These are phyloP conservation scores for Stichodactyla helianthus DNA, from an alignment of 64 coral and sea anemone species.

Conservation along the genomic window DNA sequence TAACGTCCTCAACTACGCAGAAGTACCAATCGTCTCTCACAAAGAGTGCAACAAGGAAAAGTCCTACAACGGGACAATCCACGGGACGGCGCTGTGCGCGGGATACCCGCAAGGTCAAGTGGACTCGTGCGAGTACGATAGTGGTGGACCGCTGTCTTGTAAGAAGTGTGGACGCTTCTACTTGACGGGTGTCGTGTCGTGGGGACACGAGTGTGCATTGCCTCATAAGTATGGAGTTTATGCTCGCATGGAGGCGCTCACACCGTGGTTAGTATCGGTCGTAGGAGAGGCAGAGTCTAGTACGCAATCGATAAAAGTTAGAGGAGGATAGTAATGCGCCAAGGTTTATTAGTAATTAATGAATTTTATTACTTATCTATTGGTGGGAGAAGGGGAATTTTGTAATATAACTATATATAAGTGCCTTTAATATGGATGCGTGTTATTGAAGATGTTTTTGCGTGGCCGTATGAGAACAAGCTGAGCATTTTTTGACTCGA, in stretches of 20 bases:
- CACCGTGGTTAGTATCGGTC: slow-evolving; percentile 35
- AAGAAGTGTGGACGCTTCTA: slow-evolving; percentile 41
- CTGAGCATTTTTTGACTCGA: too few relatives aligned
- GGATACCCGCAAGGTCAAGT: slow-evolving; percentile 46
- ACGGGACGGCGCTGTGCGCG: slow-evolving; percentile 60
- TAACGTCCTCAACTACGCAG: slow-evolving; percentile 34
- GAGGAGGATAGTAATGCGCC: not conserved
- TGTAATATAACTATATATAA: not conserved
- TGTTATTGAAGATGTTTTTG: too few relatives aligned
- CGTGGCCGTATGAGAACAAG: too few relatives aligned
- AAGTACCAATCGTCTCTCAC: slow-evolving; percentile 39
- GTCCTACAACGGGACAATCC: slow-evolving; percentile 53
- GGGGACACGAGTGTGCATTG: slow-evolving; percentile 40
- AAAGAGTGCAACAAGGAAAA: slow-evolving; percentile 43
- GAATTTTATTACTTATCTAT: not conserved
- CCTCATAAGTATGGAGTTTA: slow-evolving; percentile 65
- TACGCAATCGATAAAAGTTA: not conserved
- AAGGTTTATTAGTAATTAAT: not conserved
- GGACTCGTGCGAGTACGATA: slow-evolving; percentile 72
- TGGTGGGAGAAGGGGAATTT: not conserved
- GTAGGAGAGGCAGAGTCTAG: not conserved
- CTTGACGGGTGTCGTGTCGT: slow-evolving; percentile 52
- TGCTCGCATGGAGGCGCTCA: slow-evolving; percentile 32
- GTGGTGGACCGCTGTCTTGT: slow-evolving; percentile 72
- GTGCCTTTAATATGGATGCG: too few relatives aligned